Percentiles rank a stretch among this genome's conserved stretches.
Evolutionary conservation across 1,140 invertebrate species (phyloP).

Genomic region (Diorhabda sublineata): DNA sequence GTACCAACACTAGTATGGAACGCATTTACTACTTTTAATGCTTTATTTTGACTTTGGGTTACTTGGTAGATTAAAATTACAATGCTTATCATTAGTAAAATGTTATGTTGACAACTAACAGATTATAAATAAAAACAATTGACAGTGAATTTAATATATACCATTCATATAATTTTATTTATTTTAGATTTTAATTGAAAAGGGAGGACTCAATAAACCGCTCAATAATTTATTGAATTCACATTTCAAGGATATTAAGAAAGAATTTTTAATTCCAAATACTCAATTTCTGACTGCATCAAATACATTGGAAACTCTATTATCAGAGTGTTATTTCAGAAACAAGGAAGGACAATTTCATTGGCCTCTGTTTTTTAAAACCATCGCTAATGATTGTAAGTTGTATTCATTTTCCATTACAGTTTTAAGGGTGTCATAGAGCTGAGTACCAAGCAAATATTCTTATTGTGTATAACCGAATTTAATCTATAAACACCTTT

Average conservation of each 20-base stretch:
- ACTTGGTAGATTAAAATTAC: no score
- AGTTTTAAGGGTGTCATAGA: no score
- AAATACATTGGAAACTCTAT: constrained; percentile 35
- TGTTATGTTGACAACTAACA: no score
- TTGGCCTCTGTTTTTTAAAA: constrained; percentile 38
- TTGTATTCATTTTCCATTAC: constrained; percentile 1
- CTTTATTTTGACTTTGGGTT: no score
- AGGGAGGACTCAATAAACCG: constrained; percentile 45
- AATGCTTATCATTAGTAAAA: no score
- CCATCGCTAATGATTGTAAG: constrained; percentile 36
- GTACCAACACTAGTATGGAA: no score
- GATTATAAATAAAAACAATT: no score
- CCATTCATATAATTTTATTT: constrained; percentile 8
- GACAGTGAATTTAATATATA: no score
- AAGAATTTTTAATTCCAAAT: constrained; percentile 36
- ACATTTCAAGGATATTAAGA: constrained; percentile 35
- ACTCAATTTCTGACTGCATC: constrained; percentile 37
- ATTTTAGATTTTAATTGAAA: constrained; percentile 72
- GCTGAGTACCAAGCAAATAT: no score
- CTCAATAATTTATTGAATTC: constrained; percentile 34
- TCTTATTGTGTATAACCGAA: no score
- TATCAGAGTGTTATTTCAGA: constrained; percentile 38
- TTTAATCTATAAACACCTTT: no score
- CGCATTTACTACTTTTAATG: no score
- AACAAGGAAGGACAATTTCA: constrained; percentile 36